Evolutionary conservation across 2,888 invertebrate species (phyloP), one percentile per base, ranked within the genome.

Genomic region (Oscheius sp.): DNA sequence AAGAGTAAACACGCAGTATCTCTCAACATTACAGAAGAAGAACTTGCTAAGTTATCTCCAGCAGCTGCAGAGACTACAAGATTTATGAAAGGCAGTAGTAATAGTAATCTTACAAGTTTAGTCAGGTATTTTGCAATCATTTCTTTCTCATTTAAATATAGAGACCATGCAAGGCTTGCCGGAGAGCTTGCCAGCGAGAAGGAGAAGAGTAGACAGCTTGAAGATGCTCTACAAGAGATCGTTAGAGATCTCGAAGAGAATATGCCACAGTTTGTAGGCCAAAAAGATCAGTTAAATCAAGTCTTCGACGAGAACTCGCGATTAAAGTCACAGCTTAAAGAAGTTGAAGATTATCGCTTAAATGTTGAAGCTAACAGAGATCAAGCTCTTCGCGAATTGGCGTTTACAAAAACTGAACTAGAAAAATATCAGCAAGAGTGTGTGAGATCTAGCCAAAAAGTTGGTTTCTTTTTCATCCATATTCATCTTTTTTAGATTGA

Each of bases 41-140:
- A 77, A 47, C 50, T 79, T 1, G 69, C 81, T 9, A 67, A 71
- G 24, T 59, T 81, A 8, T 80, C 80, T 20, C 82, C 82, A 1
- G 78, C 80, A 14, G 82, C 82, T 2, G 82, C 82, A 2, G 77
- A 77, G 17, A 81, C 82, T n/a, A 73, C 77, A 44, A 59, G 70
- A 14, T 70, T 80, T 26, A 49, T 82, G 47, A 75, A 73, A 59
- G n/a, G n/a, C n/a, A n/a, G n/a, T n/a, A 77, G 76, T n/a, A 79
- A 77, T n/a, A 72, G 73, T 36, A 75, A 81, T 0, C 62, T 82
- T 14, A 77, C 82, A 20, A 68, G 72, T 9, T 71, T 81, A 17
- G 73, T 78, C 28, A 59, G 72, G 74, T 74, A 36, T 28, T n/a
- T 20, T 49, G 20, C 20, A 28, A 20, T 59, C 45, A 2, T 30